These are phyloP conservation scores for Sinosuthora webbiana DNA, from an alignment of 2,113 vertebrate genomes.

Conservation along the genomic window DNA sequence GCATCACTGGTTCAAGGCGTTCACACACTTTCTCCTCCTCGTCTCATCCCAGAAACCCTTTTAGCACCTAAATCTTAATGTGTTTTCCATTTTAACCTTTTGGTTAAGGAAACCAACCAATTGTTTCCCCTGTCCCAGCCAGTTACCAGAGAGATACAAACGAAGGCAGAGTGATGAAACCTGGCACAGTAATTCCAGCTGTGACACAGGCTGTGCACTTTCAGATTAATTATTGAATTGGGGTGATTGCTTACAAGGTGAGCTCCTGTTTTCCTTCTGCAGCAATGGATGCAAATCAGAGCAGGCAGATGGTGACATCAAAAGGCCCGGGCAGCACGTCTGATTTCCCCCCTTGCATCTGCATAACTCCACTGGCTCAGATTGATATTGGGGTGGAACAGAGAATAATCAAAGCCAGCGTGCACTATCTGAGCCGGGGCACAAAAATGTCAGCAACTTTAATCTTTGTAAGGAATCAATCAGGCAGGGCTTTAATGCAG, in stretches of 20 bases:
- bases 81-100: not conserved
- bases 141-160: conserved; percentile 15
- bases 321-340: not conserved
- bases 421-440: not conserved
- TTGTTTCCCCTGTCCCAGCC: not conserved
- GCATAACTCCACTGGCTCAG: not conserved
- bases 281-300: not conserved
- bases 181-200: conserved; percentile 24
- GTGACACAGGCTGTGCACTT: not conserved
- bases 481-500: not conserved
- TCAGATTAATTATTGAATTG: conserved; percentile 42
- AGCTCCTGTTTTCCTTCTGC: conserved; percentile 42
- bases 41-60: not conserved
- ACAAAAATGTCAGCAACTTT: not conserved
- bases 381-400: not conserved
- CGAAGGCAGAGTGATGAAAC: conserved; percentile 9
- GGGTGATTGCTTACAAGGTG: conserved; percentile 7
- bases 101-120: not conserved
- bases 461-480: not conserved
- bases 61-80: not conserved
- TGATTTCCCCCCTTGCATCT: conserved; percentile 18
- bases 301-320: conserved; percentile 45
- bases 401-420: not conserved
- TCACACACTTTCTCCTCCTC: not conserved
- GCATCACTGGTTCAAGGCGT: not conserved